phyloP scores from a whole-genome alignment of 2,888 invertebrate genomes.

The Ferdinandea cuprea region DNA sequence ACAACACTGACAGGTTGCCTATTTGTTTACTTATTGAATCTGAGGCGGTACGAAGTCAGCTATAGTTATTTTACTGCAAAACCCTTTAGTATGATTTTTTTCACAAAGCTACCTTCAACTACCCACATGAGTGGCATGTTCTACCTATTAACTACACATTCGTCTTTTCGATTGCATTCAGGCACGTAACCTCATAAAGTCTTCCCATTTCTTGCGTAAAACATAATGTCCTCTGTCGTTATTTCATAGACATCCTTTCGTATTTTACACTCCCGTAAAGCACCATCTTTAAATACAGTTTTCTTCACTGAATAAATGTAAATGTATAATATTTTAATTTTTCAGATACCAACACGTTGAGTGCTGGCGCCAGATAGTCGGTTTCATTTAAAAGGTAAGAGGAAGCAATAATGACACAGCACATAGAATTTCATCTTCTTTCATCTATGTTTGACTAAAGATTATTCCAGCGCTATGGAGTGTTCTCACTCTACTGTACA shows the following conservation, averaged over 20 bases:
- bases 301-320: not conserved
- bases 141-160: too few relatives aligned
- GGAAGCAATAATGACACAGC: conserved; percentile 4
- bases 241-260: not conserved
- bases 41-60: too few relatives aligned
- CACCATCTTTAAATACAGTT: not conserved
- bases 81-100: too few relatives aligned
- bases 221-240: not conserved
- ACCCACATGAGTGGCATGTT: too few relatives aligned
- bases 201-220: too few relatives aligned
- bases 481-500: too few relatives aligned
- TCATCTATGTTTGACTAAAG: not conserved
- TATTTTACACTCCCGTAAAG: not conserved
- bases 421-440: conserved; percentile 10
- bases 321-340: conserved; percentile 1
- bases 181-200: too few relatives aligned
- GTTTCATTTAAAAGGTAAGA: conserved; percentile 46
- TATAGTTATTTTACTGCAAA: too few relatives aligned
- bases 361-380: conserved; percentile 53
- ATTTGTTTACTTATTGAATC: too few relatives aligned
- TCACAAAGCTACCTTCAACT: too few relatives aligned
- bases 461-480: not conserved
- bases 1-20: too few relatives aligned
- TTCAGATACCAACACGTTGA: conserved; percentile 51
- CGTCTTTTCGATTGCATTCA: too few relatives aligned